A percentile compares a stretch with the other conserved stretches of the same genome.
phyloP scores from a whole-genome alignment of 2,797 vertebrate genomes.

The Semaprochilodus insignis region DNA sequence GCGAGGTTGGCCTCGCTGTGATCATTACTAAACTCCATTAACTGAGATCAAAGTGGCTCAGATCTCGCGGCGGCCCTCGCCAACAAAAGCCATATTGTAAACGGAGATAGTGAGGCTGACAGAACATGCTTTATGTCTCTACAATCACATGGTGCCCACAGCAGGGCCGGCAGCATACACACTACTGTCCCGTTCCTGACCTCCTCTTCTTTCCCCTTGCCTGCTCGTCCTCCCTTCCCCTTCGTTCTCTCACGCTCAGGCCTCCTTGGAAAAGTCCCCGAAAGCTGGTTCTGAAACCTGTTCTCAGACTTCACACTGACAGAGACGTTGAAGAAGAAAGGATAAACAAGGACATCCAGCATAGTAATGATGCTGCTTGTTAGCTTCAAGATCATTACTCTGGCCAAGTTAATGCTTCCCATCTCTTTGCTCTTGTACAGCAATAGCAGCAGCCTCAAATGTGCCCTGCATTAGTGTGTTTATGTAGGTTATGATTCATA shows the following conservation, averaged over 20 bases:
- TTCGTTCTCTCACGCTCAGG: neutral
- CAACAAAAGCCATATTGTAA: slow-evolving; percentile 84
- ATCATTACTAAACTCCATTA: slow-evolving; percentile 85
- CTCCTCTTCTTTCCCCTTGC: slow-evolving; percentile 36
- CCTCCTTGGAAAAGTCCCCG: neutral
- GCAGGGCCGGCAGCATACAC: slow-evolving; percentile 31
- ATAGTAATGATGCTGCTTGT: neutral
- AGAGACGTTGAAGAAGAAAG: slow-evolving; percentile 11
- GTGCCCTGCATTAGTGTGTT: too few species aligned
- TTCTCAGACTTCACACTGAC: neutral
- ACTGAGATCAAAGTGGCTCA: slow-evolving; percentile 82
- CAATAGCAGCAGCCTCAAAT: too few species aligned
- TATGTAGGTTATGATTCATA: too few species aligned
- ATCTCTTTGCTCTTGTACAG: neutral
- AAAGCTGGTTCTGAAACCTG: neutral
- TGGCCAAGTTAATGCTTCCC: neutral
- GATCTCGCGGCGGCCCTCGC: slow-evolving; percentile 75
- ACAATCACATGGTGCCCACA: slow-evolving; percentile 76
- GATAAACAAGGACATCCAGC: neutral
- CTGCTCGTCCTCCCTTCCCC: slow-evolving; percentile 8
- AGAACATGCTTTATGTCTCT: slow-evolving; percentile 78
- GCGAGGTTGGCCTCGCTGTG: slow-evolving; percentile 70
- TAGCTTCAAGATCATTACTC: neutral
- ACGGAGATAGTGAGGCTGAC: slow-evolving; percentile 73
- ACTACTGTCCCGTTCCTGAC: slow-evolving; percentile 69